Evolutionary conservation across 2,888 invertebrate species (phyloP).

Genomic region (Drosophila anomelani): DNA sequence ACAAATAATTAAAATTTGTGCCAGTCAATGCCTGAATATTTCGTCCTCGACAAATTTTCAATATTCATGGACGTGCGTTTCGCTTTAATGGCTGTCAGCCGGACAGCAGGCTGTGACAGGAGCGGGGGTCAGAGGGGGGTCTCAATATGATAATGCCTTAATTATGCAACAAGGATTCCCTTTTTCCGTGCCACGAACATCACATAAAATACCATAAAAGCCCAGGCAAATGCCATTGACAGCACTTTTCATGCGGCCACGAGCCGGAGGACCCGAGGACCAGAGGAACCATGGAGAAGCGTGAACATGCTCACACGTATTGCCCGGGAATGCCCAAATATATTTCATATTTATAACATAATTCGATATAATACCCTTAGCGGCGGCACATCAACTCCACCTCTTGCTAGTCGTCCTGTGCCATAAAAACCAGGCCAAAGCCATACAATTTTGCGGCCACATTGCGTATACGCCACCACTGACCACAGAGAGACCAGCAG

Average conservation of each 20-base stretch:
- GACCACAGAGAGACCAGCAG: constrained; percentile 49
- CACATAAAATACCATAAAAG: constrained; percentile 59
- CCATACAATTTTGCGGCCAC: constrained; percentile 72
- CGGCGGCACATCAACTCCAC: constrained; percentile 41
- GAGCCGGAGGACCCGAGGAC: neutral
- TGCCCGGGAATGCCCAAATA: constrained; percentile 48
- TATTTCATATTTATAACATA: constrained; percentile 78
- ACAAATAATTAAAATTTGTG: constrained; percentile 8
- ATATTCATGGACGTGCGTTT: constrained; percentile 30
- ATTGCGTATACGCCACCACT: constrained; percentile 59
- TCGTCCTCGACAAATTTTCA: constrained; percentile 20
- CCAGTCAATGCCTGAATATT: constrained; percentile 17
- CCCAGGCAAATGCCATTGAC: constrained; percentile 53
- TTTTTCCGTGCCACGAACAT: constrained; percentile 51
- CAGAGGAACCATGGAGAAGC: constrained; percentile 17
- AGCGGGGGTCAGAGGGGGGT: neutral
- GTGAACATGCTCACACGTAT: constrained; percentile 60
- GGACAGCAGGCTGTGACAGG: constrained; percentile 9
- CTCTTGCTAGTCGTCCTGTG: constrained; percentile 14
- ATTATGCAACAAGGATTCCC: constrained; percentile 49
- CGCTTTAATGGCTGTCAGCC: constrained; percentile 32
- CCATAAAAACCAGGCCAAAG: constrained; percentile 69
- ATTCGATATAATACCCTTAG: constrained; percentile 74
- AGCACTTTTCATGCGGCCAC: constrained; percentile 40
- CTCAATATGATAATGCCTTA: constrained; percentile 47